phyloP scores from a whole-genome alignment of 1,140 invertebrate genomes.

The Anastrepha obliqua region DNA sequence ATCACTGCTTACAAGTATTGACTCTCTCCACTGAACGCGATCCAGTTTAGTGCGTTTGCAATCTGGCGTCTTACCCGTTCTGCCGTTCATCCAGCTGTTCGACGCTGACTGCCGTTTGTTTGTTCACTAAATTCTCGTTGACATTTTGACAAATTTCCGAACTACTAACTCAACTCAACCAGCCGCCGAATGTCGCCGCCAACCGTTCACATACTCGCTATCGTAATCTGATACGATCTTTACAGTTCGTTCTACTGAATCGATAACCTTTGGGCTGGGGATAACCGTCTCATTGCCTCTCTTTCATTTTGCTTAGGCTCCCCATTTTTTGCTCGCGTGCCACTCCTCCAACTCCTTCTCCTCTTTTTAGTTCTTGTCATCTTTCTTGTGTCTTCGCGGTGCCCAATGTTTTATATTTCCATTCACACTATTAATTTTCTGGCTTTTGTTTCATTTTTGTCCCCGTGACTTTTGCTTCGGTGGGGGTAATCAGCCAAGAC shows the following conservation, averaged over 20 bases:
- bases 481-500: conserved; percentile 51
- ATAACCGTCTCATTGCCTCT: neutral
- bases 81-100: neutral
- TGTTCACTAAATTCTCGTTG: conserved; percentile 69
- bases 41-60: conserved; percentile 1
- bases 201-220: conserved; percentile 56
- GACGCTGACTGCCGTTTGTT: neutral
- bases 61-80: neutral
- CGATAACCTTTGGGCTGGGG: conserved; percentile 7
- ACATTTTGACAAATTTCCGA: conserved; percentile 74
- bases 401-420: conserved; percentile 51
- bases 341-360: neutral
- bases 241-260: conserved; percentile 56
- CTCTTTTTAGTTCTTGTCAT: neutral
- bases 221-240: conserved; percentile 62
- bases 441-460: neutral
- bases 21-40: neutral
- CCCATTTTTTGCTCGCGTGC: neutral
- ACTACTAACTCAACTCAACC: conserved; percentile 61
- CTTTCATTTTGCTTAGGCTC: neutral
- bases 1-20: neutral
- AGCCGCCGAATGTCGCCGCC: conserved; percentile 54
- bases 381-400: conserved; percentile 25
- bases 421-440: conserved; percentile 73
- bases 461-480: neutral